A percentile compares a stretch with the other conserved stretches of the same genome.
Conservation (phyloP, 2,113 vertebrate genomes). For the Ariopsis seemanni region DNA sequence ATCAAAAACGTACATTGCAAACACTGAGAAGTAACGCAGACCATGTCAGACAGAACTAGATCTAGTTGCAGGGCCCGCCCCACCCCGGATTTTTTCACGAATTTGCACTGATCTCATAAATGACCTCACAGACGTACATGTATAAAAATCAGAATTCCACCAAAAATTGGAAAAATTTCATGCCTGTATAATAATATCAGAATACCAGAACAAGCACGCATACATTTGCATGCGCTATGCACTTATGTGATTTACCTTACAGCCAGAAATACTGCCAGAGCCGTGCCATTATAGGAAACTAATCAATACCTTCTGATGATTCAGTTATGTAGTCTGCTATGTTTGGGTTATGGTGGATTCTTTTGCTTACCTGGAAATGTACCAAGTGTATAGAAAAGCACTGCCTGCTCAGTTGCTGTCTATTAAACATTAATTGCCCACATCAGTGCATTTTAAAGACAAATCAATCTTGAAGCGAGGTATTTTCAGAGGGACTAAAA, state of each 20-base stretch:
- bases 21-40: too few species aligned
- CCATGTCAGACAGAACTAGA: too few species aligned
- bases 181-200: too few species aligned
- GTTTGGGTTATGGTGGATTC: neutral
- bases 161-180: too few species aligned
- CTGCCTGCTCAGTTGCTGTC: slow-evolving; percentile 23
- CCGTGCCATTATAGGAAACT: too few species aligned
- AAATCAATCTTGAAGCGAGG: slow-evolving; percentile 54
- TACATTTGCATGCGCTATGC: neutral
- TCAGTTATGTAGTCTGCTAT: neutral
- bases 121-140: too few species aligned
- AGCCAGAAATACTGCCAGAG: neutral
- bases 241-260: neutral
- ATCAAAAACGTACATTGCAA: too few species aligned
- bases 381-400: neutral
- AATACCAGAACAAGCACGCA: too few species aligned
- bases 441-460: slow-evolving; percentile 55
- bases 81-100: too few species aligned
- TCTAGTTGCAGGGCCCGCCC: too few species aligned
- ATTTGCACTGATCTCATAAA: too few species aligned
- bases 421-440: slow-evolving; percentile 40
- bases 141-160: too few species aligned
- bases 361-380: neutral
- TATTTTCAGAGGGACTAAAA: slow-evolving; percentile 58
- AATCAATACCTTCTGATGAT: neutral